Base-by-base conservation (phyloP, 2,797 vertebrate genomes). In the Paramormyrops hopkinsi region DNA sequence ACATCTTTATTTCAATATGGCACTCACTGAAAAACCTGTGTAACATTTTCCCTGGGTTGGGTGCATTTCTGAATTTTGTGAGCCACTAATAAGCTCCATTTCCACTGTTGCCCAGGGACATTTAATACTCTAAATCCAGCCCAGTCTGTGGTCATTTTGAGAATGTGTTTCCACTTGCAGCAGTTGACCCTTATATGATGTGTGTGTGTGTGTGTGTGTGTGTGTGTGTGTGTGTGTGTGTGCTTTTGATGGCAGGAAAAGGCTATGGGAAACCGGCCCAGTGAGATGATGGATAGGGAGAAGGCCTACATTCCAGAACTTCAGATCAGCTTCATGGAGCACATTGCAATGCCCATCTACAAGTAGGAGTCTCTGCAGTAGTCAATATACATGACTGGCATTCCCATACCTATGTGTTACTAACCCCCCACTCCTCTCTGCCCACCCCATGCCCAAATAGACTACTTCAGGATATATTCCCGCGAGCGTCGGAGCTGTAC, bases 311-410 rank as follows among this genome's bases (percentile, higher is more conserved):
- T 99, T 94, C 98, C 98, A 0, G 98, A 99, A 91, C 94, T 99
- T 62, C 98, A 99, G 96, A 99, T 99, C 95, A 99, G 98, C 95
- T 99, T 99, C 94, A 99, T 99, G 98, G 98, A 99, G 92, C 98
- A 99, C 93, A 99, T 99, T 0, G 98, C 98, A 79, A 99, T 99
- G 98, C 98, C 98, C 62, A 99, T 99, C 93, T 99, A 99, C 96
- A 98, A 98, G 98, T 99, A 90, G 92, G 97, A 51, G 41, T n/a
- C 7, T 8, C 17, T 17, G 29, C 29, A 37, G 12, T 73, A 37
- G 12, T 73, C 29, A 25, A 2, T 17, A 73, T 73, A 6, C 33
- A 73, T 73, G 65, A 37, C 33, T 22, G 29, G 4, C 82, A 48
- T 87, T 5, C 1, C 59, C 17, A 33, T 41, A 37, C 46, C 17